Base-by-base conservation (phyloP, 2,888 invertebrate species). In the Drosophila merina region DNA sequence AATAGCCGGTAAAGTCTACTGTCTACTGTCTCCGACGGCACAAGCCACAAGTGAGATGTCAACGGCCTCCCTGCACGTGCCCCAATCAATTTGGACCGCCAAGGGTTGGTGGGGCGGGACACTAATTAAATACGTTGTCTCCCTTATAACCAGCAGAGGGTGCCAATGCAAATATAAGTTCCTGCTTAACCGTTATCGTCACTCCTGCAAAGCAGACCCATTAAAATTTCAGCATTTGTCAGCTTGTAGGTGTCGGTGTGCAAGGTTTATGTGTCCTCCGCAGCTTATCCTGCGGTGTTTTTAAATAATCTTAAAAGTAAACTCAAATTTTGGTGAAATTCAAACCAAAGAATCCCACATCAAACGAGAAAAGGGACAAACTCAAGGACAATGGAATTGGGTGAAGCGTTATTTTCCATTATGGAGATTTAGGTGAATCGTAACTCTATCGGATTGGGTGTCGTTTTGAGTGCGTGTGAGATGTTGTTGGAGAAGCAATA, bases 401-500 rank as follows among this genome's bases (percentile, higher is more conserved):
- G n/a, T n/a, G 8, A 33, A 57, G 33, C 33, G 31, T 25, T 33
- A 12, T 14, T 28, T 25, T 42, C 60, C 51, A 30, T 38, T 31
- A 55, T 44, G 26, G 36, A 64, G 63, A 64, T 64, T 64, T 64
- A 64, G 25, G 54, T 64, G 31, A 25, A 52, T 20, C 20, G 20
- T 12, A 67, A 45, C 25, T 66, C 40, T 20, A 64, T 48, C 47
- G 52, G n/a, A n/a, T 33, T 36, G 36, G n/a, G 36, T n/a, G 36
- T 36, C 36, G 72, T 55, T 55, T 56, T 55, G 50, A 71, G 69
- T 84, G 84, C 81, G 84, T 84, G 81, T 74, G 48, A 79, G 28
- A 68, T 76, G 67, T 72, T 57, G 71, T 54, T 68, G 56, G 30
- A 36, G 62, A 76, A 62, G 69, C 73, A 62, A 84, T 81, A 76